A percentile compares a stretch with the other conserved stretches of the same genome.
Conservation (phyloP, 2,113 vertebrate genomes). For the Archocentrus centrarchus region DNA sequence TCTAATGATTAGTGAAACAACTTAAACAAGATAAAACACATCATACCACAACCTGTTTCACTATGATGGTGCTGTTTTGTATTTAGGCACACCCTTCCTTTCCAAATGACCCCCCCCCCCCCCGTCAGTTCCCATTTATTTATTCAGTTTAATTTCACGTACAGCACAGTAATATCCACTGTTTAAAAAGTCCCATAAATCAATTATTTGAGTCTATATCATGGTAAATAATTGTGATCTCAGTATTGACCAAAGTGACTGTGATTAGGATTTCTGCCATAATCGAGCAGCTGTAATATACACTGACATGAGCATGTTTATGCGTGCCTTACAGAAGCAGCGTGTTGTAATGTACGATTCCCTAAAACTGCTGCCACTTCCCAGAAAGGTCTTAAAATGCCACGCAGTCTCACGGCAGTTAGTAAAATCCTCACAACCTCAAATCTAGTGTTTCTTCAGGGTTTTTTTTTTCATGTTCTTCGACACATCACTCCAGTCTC, state of each 20-base stretch:
- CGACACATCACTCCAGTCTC: background rate
- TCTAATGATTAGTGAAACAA: background rate
- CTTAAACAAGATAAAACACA: background rate
- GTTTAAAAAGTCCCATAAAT: background rate
- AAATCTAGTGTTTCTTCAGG: background rate
- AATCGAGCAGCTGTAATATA: background rate
- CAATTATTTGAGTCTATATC: background rate
- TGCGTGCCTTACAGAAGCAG: background rate
- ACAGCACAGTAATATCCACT: too few relatives aligned
- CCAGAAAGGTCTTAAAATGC: slow-evolving; percentile 2
- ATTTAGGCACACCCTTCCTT: background rate
- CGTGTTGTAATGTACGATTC: background rate
- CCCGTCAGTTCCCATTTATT: background rate
- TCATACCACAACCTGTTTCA: background rate
- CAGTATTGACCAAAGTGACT: too few relatives aligned
- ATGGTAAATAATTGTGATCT: background rate
- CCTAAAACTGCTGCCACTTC: background rate
- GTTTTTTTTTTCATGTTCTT: background rate
- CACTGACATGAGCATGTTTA: background rate
- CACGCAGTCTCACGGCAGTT: background rate
- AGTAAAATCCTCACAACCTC: background rate
- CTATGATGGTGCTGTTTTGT: background rate
- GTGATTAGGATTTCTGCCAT: too few relatives aligned
- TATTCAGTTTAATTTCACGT: fast-evolving
- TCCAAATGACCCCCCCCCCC: fast-evolving